Percentiles rank a stretch among this genome's conserved stretches.
These are phyloP conservation scores for Ochlodes sylvanus DNA, from an alignment of 2,888 invertebrate species.

Conservation along the genomic window DNA sequence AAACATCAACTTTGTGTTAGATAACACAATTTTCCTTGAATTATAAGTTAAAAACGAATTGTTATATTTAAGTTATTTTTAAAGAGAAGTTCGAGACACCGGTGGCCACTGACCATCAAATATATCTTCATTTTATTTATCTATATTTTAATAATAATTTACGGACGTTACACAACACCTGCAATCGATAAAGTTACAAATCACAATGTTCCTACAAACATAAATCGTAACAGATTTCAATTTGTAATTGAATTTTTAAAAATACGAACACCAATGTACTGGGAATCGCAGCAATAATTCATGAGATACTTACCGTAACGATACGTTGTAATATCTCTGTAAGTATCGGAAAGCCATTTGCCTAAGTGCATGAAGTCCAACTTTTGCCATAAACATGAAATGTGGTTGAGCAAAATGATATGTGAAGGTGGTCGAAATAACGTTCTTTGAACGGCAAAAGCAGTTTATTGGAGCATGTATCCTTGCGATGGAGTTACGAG, in stretches of 20 bases:
- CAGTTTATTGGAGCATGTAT: constrained; percentile 37
- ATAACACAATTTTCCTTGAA: too few relatives aligned
- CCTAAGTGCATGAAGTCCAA: constrained; percentile 83
- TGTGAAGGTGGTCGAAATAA: constrained; percentile 67
- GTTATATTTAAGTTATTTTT: too few relatives aligned
- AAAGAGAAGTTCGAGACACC: too few relatives aligned
- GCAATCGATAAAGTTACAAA: background rate
- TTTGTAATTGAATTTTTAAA: constrained; percentile 19
- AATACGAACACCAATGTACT: constrained; percentile 4
- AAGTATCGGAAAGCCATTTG: constrained; percentile 84
- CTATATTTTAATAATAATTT: too few relatives aligned
- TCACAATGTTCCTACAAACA: background rate
- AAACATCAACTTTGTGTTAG: too few relatives aligned
- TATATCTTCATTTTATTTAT: too few relatives aligned
- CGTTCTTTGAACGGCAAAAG: constrained; percentile 33
- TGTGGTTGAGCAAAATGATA: constrained; percentile 80
- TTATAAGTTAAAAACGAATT: too few relatives aligned
- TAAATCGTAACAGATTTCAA: constrained; percentile 5
- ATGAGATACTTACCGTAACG: constrained; percentile 64
- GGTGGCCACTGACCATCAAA: too few relatives aligned
- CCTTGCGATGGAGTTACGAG: constrained; percentile 37
- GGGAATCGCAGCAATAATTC: constrained; percentile 58
- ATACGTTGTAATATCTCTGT: constrained; percentile 70
- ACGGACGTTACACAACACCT: too few relatives aligned
- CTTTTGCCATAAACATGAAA: constrained; percentile 83